Evolutionary conservation across 2,888 invertebrate genomes (phyloP), one percentile per base, ranked within the genome.

Genomic region (Scaptomyza cyrtandrae): DNA sequence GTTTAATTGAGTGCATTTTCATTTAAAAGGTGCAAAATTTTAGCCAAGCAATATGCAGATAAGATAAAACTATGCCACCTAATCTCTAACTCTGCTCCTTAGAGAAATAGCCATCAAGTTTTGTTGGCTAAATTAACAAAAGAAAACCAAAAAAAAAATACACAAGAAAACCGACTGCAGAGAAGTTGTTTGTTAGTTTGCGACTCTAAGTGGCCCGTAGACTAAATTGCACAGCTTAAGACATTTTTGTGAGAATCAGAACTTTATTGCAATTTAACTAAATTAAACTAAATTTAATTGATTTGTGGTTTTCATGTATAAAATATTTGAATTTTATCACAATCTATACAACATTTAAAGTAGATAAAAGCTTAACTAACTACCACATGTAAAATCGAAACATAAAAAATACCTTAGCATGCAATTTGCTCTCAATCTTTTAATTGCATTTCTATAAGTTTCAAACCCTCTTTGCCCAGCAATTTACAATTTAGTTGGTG

Each of bases 1-100:
- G 69, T 63, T 76, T 63, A 83, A 76, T 88, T 80, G 88, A 79
- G 61, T 64, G 83, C 80, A 68, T 55, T 64, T 63, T 39, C 50
- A 19, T 56, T 45, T 67, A 66, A 74, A 78, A 63, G 80, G 54
- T 70, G 65, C 71, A 59, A 69, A 57, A 50, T 43, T 66, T 65
- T 50, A 65, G 54, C 44, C 46, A 35, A 13, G 55, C 60, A 60
- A 66, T 35, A 72, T 57, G 58, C 54, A 63, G 48, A 61, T 57
- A 59, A 60, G 27, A 16, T 33, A 11, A 29, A 55, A 41, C 37
- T 37, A n/a, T 33, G n/a, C 35, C 43, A 37, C 19, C 29, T 43
- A 19, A 39, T 29, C 53, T 43, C 48, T 35, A 13, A 9, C 29
- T 29, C 29, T 19, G 19, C 19, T 19, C 19, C 19, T 19, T 19